Evolutionary conservation across 2,797 vertebrate genomes (phyloP).

Genomic region (Sebastes miniatus): DNA sequence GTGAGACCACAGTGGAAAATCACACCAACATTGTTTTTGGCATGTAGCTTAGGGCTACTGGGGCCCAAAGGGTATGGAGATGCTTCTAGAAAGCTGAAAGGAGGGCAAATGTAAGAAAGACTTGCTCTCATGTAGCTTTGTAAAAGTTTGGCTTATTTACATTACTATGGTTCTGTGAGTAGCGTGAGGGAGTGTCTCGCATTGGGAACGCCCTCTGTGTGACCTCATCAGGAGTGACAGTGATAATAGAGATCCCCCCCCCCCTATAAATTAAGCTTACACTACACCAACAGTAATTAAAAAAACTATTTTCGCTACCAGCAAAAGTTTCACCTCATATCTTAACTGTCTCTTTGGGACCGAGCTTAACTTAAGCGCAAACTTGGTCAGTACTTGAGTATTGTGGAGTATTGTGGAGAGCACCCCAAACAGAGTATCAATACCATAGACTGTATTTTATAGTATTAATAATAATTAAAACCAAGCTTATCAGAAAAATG

Average conservation of each 20-base stretch:
- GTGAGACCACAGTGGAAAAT: conserved; percentile 11
- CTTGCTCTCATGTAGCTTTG: not conserved
- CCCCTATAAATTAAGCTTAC: not conserved
- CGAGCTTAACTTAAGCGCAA: too few relatives aligned
- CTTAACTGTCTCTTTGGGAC: rapidly evolving
- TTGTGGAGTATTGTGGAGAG: too few relatives aligned
- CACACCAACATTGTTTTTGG: not conserved
- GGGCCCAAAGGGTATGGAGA: not conserved
- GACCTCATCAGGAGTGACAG: not conserved
- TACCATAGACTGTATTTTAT: too few relatives aligned
- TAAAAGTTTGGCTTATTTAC: not conserved
- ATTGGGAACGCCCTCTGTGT: not conserved
- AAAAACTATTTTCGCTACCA: not conserved
- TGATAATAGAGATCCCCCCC: not conserved
- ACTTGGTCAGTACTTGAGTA: not conserved
- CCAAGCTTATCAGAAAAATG: too few relatives aligned
- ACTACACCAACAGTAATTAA: not conserved
- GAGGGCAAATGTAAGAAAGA: not conserved
- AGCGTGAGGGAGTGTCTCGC: not conserved
- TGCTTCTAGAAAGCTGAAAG: conserved; percentile 1
- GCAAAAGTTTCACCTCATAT: not conserved
- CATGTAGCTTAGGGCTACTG: not conserved
- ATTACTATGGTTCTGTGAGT: not conserved
- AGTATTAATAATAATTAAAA: too few relatives aligned
- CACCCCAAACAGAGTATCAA: too few relatives aligned